Evolutionary conservation across 2,797 vertebrate genomes (phyloP).

Genomic region (Bryconaethiops microstoma): DNA sequence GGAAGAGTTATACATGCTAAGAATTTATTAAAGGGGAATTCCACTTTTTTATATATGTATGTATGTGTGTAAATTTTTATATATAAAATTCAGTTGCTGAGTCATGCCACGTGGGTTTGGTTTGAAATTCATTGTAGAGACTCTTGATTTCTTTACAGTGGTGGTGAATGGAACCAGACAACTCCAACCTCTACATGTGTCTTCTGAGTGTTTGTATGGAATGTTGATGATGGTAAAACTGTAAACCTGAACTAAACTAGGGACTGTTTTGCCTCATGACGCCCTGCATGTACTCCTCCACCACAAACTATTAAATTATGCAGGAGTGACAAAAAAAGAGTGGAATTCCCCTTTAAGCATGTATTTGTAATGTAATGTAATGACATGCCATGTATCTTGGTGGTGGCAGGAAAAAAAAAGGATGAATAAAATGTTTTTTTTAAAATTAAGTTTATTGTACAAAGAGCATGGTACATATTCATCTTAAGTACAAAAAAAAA

Average conservation of each 20-base stretch:
- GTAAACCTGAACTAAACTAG: no score
- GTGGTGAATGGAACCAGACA: neutral
- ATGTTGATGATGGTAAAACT: no score
- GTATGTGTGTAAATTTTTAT: no score
- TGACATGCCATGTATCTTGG: neutral
- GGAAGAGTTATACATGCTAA: neutral
- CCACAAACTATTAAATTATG: no score
- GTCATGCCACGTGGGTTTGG: no score
- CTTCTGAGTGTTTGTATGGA: no score
- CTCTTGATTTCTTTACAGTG: neutral
- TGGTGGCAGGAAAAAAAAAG: neutral
- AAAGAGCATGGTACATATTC: conserved; percentile 64
- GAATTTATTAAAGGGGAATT: neutral
- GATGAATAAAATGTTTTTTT: conserved; percentile 54
- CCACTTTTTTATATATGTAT: neutral
- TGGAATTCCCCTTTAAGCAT: conserved; percentile 5
- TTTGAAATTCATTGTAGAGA: neutral
- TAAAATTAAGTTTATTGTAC: conserved; percentile 63
- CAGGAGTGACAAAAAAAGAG: neutral
- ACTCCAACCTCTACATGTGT: neutral
- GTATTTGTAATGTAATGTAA: neutral
- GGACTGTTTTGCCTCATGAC: no score
- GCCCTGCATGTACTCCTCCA: no score
- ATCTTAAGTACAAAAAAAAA: conserved; percentile 69
- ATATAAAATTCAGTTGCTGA: no score